Evolutionary conservation across 1,140 invertebrate genomes (phyloP).

Genomic region (Trachymyrmex septentrionalis): DNA sequence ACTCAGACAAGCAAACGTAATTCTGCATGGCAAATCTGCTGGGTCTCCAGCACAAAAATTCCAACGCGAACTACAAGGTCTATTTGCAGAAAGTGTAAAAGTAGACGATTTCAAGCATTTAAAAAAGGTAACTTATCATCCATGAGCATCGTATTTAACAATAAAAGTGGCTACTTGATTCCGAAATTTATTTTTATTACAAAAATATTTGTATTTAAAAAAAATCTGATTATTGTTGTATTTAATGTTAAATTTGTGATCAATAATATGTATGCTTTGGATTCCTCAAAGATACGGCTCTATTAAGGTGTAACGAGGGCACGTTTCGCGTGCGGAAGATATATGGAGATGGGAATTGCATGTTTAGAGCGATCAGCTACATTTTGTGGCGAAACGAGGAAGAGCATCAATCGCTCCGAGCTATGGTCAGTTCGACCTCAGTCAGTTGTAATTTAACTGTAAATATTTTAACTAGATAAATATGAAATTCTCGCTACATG

Average conservation of each 20-base stretch:
- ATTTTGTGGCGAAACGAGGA: constrained; percentile 81
- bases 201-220: neutral
- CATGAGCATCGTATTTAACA: neutral
- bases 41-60: neutral
- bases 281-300: constrained; percentile 76
- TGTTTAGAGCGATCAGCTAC: constrained; percentile 82
- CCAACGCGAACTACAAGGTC: neutral
- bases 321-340: constrained; percentile 82
- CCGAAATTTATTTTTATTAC: neutral
- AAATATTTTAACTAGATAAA: neutral
- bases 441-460: neutral
- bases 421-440: too few relatives aligned
- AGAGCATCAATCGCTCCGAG: constrained; percentile 77
- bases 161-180: neutral
- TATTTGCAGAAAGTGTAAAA: constrained; percentile 15
- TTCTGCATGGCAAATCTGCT: neutral
- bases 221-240: neutral
- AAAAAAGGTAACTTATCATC: constrained; percentile 48
- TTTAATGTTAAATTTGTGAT: neutral
- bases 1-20: neutral
- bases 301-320: constrained; percentile 75
- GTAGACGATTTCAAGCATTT: constrained; percentile 12
- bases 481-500: neutral
- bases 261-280: constrained; percentile 3
- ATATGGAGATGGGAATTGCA: constrained; percentile 83